Conservation (phyloP, 2,888 invertebrate genomes). For the Cryptophagus acutangulus region DNA sequence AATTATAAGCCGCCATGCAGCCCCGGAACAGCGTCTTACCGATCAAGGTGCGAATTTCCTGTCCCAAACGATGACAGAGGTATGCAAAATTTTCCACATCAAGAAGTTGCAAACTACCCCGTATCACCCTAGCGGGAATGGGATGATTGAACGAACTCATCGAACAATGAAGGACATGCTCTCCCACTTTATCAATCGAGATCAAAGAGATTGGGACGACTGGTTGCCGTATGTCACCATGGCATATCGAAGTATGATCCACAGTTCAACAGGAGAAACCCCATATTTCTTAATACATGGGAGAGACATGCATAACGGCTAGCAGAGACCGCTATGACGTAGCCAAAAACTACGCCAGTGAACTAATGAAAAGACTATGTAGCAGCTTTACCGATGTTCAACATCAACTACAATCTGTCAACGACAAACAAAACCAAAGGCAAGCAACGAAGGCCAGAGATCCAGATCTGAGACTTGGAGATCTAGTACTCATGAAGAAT, state of each 20-base stretch:
- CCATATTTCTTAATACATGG: conserved; percentile 24
- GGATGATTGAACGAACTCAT: conserved; percentile 18
- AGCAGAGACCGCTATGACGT: conserved; percentile 15
- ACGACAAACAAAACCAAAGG: too few relatives aligned
- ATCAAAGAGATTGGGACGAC: conserved; percentile 27
- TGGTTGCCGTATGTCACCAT: conserved; percentile 26
- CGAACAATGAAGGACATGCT: conserved; percentile 26
- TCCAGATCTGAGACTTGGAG: too few relatives aligned
- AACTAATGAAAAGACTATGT: too few relatives aligned
- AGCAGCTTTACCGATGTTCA: too few relatives aligned
- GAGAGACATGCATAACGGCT: conserved; percentile 15
- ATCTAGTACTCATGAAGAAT: too few relatives aligned
- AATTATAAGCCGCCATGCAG: conserved; percentile 28
- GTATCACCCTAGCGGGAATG: conserved; percentile 5
- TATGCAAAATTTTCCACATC: conserved; percentile 4
- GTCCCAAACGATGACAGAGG: conserved; percentile 16
- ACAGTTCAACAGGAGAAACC: conserved; percentile 19
- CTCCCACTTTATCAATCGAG: conserved; percentile 23
- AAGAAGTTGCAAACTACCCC: conserved; percentile 7
- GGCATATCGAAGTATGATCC: conserved; percentile 17
- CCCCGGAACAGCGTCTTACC: conserved; percentile 26
- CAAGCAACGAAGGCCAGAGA: too few relatives aligned
- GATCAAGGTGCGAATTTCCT: conserved; percentile 28
- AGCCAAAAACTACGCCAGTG: conserved; percentile 17
- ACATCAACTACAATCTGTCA: too few relatives aligned